Evolutionary conservation across 2,888 invertebrate species (phyloP).

Genomic region (Phengaris alcon): DNA sequence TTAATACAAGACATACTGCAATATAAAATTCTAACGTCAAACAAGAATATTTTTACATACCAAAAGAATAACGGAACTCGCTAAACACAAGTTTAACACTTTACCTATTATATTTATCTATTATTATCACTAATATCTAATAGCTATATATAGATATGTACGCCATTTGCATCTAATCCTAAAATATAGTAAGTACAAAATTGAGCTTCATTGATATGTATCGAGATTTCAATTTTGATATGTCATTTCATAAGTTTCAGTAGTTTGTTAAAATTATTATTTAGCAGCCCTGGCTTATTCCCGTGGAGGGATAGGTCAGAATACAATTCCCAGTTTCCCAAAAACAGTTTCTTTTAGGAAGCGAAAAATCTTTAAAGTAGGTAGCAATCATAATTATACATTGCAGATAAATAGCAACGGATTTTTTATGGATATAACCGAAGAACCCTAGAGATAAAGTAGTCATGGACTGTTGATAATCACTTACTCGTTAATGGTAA

Average conservation of each 20-base stretch:
- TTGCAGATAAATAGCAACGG: too few relatives aligned
- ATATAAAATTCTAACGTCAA: slow-evolving; percentile 40
- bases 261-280: neutral
- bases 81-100: slow-evolving; percentile 43
- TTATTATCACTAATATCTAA: slow-evolving; percentile 50
- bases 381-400: too few relatives aligned
- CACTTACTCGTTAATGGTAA: too few relatives aligned
- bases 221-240: slow-evolving; percentile 61
- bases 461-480: too few relatives aligned
- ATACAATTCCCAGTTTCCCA: neutral
- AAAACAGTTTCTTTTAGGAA: neutral
- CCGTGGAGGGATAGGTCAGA: neutral
- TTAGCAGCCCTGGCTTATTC: neutral
- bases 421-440: too few relatives aligned
- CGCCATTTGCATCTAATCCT: slow-evolving; percentile 68
- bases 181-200: slow-evolving; percentile 75
- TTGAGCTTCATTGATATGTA: slow-evolving; percentile 78
- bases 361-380: neutral
- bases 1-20: slow-evolving; percentile 40
- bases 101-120: slow-evolving; percentile 42
- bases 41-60: slow-evolving; percentile 32
- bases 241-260: slow-evolving; percentile 28
- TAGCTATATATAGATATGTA: slow-evolving; percentile 60
- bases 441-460: too few relatives aligned
- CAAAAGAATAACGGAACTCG: slow-evolving; percentile 16